Base-by-base conservation (phyloP, 2,113 vertebrate genomes). In the Chaenogobius annularis region DNA sequence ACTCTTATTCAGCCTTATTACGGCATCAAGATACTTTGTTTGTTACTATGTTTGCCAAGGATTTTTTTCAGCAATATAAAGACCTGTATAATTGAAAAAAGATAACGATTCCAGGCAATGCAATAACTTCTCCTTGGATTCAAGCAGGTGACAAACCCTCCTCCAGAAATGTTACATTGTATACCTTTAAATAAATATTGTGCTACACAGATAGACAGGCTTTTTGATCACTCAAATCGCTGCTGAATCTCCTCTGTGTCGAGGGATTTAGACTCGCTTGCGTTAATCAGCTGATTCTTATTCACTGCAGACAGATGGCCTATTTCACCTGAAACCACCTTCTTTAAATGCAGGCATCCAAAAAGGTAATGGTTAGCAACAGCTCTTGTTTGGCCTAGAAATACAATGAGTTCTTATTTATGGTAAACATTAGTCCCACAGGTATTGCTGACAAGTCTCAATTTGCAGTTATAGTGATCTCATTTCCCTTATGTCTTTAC, bases 231-330 rank as follows among this genome's bases (percentile, higher is more conserved):
- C 54, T 68, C 67, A 46, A 46, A 56, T 56, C 50, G 52, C 23
- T 4, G 10, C 52, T 70, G 62, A 69, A 52, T 44, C 37, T 1
- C 59, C 69, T 72, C 48, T 50, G 68, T 48, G 11, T 72, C 3
- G 17, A 63, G 61, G 61, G 35, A 63, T 63, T 63, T 63, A 35
- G 13, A 61, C 58, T 61, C 37, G 20, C 61, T 63, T 2, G 37
- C 55, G 77, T 71, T 75, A 83, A 84, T 72, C 65, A 69, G 40
- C 48, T 54, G 37, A 65, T 6, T 20, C 77, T 26, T 75, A 75
- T 70, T 85, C 22, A 83, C 67, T 63, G 59, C 72, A 80, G 64
- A 35, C 31, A 43, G 17, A 17, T 70, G 75, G 5, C 63, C 20
- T 26, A 1, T 74, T 76, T 69, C 64, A 19, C 26, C 22, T 31